Base-by-base conservation (phyloP, 1,140 invertebrate genomes). In the Drosophila guanche region DNA sequence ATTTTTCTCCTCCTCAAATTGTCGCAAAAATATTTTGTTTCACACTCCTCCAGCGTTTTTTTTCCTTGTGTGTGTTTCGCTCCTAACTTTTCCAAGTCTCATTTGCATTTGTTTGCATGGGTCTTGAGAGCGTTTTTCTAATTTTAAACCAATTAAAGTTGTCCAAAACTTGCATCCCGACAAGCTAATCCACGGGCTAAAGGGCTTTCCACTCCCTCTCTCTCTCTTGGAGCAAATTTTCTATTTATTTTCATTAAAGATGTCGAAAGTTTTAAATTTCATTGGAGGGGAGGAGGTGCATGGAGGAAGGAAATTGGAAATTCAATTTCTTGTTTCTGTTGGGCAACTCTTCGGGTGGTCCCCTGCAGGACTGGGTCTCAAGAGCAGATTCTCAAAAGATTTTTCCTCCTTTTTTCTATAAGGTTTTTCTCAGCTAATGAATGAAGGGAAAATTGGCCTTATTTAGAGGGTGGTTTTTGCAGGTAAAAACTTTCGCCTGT, bases 71-170 rank as follows among this genome's bases (percentile, higher is more conserved):
- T 29, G 6, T 7, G 7, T 7, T 1, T 14, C 20, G 22, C 16
- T 27, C 16, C 42, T 20, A 1, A 12, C 23, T 27, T 10, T 46
- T 55, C 58, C 66, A 33, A 27, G 48, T 51, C 61, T 22, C 55
- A 59, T 80, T 80, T 76, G 51, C 67, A 76, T 85, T 85, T 79
- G 59, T 61, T 85, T 84, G 33, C 1, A 73, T 69, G 27, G 76
- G 16, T 43, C 16, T 40, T 45, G 20, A 0, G 47, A 55, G 59
- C 29, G 47, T 43, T 69, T 70, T 74, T 86, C 58, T 81, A 86
- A 86, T 86, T 86, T 86, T 81, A 86, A 86, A 81, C 73, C 73
- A 81, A 86, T 86, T 86, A 81, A 86, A 86, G 83, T 86, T 81
- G 74, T 75, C 68, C 50, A 4, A 81, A 86, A 86, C 68, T 81